A percentile compares a stretch with the other conserved stretches of the same genome.
Conservation (phyloP, 1,140 invertebrate species). For the Atta texana region DNA sequence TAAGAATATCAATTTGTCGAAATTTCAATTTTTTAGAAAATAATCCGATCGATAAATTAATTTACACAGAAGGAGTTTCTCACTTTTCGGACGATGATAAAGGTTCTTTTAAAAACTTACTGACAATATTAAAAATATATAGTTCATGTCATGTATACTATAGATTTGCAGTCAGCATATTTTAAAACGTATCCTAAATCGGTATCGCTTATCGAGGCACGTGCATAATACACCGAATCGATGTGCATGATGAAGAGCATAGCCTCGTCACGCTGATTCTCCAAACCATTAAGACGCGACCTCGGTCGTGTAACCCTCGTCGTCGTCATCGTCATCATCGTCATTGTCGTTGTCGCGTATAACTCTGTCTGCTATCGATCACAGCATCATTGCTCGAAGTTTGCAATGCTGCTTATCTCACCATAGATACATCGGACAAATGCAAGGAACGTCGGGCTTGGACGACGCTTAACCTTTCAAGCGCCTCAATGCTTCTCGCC, state of each 20-base stretch:
- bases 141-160: not conserved
- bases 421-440: constrained; percentile 59
- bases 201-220: not conserved
- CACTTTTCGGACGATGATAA: not conserved
- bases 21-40: not conserved
- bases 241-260: constrained; percentile 20
- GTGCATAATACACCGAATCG: constrained; percentile 19
- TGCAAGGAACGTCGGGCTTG: constrained; percentile 41
- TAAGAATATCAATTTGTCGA: not conserved
- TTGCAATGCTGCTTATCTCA: constrained; percentile 63
- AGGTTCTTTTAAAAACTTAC: not conserved
- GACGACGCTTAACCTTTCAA: constrained; percentile 60
- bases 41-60: not conserved
- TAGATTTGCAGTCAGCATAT: not conserved
- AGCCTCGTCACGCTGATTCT: constrained; percentile 66
- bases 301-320: constrained; percentile 63
- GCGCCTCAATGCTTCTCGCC: constrained; percentile 34
- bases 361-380: constrained; percentile 69
- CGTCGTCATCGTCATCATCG: constrained; percentile 35
- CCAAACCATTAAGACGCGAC: constrained; percentile 69
- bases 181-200: constrained; percentile 13
- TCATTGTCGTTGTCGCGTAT: constrained; percentile 28
- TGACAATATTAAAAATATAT: not conserved
- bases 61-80: not conserved
- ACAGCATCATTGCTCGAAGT: constrained; percentile 60